Conservation (phyloP, 2,113 vertebrate species). For the Nematolebias whitei region DNA sequence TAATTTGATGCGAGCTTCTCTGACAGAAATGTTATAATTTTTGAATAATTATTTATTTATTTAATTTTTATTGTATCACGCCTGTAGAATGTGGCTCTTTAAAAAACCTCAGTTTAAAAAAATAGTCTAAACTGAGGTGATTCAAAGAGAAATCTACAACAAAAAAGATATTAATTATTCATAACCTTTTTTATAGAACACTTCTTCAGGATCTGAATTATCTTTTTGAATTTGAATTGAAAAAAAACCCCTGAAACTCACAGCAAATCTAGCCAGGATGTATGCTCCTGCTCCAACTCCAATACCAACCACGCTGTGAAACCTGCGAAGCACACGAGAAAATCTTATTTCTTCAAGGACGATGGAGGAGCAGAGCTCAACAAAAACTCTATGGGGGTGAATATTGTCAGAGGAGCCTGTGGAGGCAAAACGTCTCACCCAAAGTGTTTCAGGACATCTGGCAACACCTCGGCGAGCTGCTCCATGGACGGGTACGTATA, state of each 20-base stretch:
- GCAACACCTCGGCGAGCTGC: constrained; percentile 89
- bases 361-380: not conserved
- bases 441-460: constrained; percentile 89
- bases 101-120: no score
- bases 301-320: constrained; percentile 88
- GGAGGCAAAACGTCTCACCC: constrained; percentile 80
- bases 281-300: constrained; percentile 92
- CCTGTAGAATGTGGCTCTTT: no score
- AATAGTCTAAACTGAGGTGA: no score
- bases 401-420: not conserved
- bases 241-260: constrained; percentile 76
- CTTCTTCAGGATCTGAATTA: no score
- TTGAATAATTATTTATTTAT: no score
- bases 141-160: no score
- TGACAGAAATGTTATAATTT: no score
- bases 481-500: constrained; percentile 93
- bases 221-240: no score
- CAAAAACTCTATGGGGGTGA: not conserved
- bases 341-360: not conserved
- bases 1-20: no score
- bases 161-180: no score
- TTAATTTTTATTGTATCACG: no score
- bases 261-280: constrained; percentile 90
- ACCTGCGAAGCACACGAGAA: constrained; percentile 69
- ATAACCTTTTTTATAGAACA: no score